These are phyloP conservation scores for Turdus rufiventris DNA, from an alignment of 2,113 vertebrate genomes.

Conservation along the genomic window DNA sequence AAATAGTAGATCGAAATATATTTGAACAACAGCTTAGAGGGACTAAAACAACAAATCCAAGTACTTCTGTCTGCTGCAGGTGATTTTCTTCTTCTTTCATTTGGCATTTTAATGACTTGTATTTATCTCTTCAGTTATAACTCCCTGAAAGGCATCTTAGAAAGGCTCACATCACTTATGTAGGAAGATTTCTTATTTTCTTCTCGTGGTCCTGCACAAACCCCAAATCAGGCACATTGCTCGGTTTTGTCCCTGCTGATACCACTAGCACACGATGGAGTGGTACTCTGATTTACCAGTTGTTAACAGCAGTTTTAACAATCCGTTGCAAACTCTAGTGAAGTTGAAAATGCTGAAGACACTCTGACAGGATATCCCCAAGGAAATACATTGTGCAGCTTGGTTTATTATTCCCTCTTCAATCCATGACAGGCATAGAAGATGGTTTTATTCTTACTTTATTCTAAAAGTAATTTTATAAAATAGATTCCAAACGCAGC, in stretches of 20 bases:
- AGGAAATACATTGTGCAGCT: neutral
- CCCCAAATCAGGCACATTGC: neutral
- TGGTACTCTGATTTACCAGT: neutral
- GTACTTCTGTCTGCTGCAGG: neutral
- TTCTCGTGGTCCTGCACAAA: neutral
- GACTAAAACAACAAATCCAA: neutral
- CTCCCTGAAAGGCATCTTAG: neutral
- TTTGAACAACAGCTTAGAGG: neutral
- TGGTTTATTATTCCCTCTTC: neutral
- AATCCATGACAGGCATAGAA: neutral
- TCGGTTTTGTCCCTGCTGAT: neutral
- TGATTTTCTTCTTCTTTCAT: neutral
- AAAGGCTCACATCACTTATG: neutral
- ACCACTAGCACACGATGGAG: neutral
- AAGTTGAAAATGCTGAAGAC: neutral
- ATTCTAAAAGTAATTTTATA: neutral
- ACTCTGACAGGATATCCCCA: neutral
- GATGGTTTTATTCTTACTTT: neutral
- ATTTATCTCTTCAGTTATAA: neutral
- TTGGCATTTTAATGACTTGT: neutral
- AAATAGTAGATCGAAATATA: neutral
- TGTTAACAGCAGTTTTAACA: neutral
- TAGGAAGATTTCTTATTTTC: neutral
- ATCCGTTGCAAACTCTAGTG: neutral
- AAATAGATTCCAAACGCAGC: neutral